Evolutionary conservation across 2,113 vertebrate genomes (phyloP), one percentile per base, ranked within the genome.

Genomic region (Ophiodon elongatus): DNA sequence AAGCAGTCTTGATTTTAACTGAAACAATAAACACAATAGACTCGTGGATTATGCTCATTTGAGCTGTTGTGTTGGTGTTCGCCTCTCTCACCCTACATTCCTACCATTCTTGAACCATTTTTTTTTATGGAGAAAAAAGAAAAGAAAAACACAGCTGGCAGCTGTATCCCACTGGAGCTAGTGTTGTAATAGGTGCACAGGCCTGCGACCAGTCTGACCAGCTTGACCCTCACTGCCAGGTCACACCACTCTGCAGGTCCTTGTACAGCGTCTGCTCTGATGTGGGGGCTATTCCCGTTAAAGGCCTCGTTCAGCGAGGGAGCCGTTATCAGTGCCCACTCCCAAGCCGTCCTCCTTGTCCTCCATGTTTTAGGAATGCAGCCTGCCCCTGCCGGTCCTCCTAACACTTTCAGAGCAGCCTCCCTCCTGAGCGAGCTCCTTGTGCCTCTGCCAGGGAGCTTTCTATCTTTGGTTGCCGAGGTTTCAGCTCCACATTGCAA

Each of bases 21-120:
- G 60, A 83, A 88, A 89, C 74, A 93, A 88, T 89, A 92, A 91
- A 91, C 17, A 73, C 66, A 75, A 37, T 37, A 33, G 29, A 73
- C n/a, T 43, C 73, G 59, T 71, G 70, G 80, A 89, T 79, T 69
- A 11, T 79, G 35, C 15, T 66, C 59, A 41, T 43, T 41, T 82
- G 17, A 78, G 69, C 21, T 60, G 52, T 73, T 75, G 79, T 68
- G n/a, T 79, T 63, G 47, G 19, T 41, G 45, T 79, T 84, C 57
- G 47, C 25, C 6, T 45, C 62, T 41, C 0, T 59, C 59, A 45
- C 73, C 27, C 56, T 57, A 39, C 79, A 83, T 89, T 87, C 64
- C 54, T 85, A 1, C 13, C 75, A 79, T 89, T 91, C 65, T 41
- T 76, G 19, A 52, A 73, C 35, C 27, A 1, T 60, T 80, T 82